Percentiles rank a stretch among this genome's conserved stretches.
These are phyloP conservation scores for Ectropis crepuscularia DNA, from an alignment of 2,888 invertebrate genomes.

Conservation along the genomic window DNA sequence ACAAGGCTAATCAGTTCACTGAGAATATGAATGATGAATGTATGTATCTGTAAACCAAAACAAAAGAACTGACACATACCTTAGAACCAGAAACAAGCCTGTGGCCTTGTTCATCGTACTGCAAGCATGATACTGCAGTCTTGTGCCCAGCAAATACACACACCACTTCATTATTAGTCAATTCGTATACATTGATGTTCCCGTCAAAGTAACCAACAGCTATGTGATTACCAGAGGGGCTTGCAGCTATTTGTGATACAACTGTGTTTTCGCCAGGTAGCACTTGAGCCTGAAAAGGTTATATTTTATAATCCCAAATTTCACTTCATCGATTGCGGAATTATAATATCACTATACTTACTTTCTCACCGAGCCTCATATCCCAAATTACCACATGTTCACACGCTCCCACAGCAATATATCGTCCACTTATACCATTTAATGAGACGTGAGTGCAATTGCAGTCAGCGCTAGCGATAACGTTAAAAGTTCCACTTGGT, in stretches of 20 bases:
- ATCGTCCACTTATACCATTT: slow-evolving; percentile 91
- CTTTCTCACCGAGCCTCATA: slow-evolving; percentile 92
- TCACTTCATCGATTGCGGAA: not conserved
- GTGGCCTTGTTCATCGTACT: slow-evolving; percentile 93
- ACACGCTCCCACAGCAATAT: slow-evolving; percentile 95
- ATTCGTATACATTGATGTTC: slow-evolving; percentile 91
- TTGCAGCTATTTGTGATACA: slow-evolving; percentile 90
- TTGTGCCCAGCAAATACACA: slow-evolving; percentile 94
- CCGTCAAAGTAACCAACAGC: slow-evolving; percentile 98
- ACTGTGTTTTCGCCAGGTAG: slow-evolving; percentile 92
- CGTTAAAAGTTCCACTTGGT: slow-evolving; percentile 93
- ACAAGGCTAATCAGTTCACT: too few species aligned
- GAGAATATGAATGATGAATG: too few species aligned
- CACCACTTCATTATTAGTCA: slow-evolving; percentile 88
- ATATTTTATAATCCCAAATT: slow-evolving; percentile 3
- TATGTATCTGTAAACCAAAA: too few species aligned
- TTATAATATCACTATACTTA: slow-evolving; percentile 54
- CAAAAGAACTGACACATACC: slow-evolving; percentile 57
- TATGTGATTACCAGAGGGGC: slow-evolving; percentile 90
- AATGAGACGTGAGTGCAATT: slow-evolving; percentile 92
- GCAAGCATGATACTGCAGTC: slow-evolving; percentile 91
- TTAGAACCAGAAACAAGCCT: slow-evolving; percentile 95
- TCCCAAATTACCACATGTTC: slow-evolving; percentile 98
- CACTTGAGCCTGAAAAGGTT: slow-evolving; percentile 86
- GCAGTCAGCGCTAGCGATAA: slow-evolving; percentile 92